Conservation (phyloP, 2,888 invertebrate genomes). For the Lithophane semibrunnea region DNA sequence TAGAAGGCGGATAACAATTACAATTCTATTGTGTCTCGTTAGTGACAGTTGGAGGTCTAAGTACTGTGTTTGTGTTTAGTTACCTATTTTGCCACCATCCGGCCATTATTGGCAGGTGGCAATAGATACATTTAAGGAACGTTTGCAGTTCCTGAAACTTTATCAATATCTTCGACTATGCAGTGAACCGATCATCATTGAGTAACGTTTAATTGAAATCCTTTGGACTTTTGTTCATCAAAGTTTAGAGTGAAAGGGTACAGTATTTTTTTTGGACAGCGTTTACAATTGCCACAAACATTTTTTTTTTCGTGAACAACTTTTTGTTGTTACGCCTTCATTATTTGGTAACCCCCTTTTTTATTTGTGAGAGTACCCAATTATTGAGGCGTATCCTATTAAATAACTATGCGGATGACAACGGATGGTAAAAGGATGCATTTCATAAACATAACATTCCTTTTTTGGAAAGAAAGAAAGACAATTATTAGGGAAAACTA, state of each 20-base stretch:
- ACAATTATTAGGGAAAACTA: background rate
- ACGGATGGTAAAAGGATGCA: background rate
- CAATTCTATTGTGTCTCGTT: too few relatives aligned
- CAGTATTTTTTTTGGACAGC: constrained; percentile 1
- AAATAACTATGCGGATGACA: too few relatives aligned
- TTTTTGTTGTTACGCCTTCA: background rate
- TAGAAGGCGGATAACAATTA: too few relatives aligned
- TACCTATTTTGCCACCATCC: background rate
- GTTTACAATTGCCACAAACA: background rate
- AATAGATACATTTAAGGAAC: background rate
- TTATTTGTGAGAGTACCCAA: background rate
- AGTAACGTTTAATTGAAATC: background rate
- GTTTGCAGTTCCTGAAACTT: background rate
- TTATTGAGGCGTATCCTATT: background rate
- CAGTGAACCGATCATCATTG: background rate
- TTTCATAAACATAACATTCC: background rate
- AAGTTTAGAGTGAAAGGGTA: background rate
- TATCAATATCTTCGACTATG: background rate
- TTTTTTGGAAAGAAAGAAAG: background rate
- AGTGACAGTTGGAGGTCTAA: too few relatives aligned
- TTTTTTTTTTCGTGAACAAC: background rate
- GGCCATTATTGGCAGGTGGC: background rate
- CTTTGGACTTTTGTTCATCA: background rate
- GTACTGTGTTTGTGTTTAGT: background rate
- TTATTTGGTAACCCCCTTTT: background rate